Percentiles rank a stretch among this genome's conserved stretches.
Evolutionary conservation across 2,888 invertebrate species (phyloP).

Genomic region (Melanchra persicariae): DNA sequence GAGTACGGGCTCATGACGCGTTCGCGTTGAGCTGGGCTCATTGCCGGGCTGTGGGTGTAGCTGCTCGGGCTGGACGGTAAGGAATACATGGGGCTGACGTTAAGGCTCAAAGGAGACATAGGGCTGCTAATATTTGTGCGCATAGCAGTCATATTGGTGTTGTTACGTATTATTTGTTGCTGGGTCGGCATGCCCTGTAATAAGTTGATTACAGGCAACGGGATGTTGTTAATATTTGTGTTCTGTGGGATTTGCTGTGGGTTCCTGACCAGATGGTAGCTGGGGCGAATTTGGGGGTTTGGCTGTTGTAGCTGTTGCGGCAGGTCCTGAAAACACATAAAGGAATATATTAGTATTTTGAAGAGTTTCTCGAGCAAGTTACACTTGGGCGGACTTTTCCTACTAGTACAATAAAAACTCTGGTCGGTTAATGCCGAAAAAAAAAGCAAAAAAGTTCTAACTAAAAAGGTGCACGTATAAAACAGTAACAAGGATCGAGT

Average conservation of each 20-base stretch:
- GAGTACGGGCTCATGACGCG: slow-evolving; percentile 83
- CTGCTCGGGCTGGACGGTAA: slow-evolving; percentile 82
- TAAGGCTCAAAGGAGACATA: slow-evolving; percentile 84
- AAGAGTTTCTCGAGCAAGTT: neutral
- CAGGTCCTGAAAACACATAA: slow-evolving; percentile 80
- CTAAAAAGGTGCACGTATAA: slow-evolving; percentile 72
- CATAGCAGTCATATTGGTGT: slow-evolving; percentile 66
- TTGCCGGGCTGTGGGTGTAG: slow-evolving; percentile 83
- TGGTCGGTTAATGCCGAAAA: neutral
- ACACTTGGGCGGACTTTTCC: neutral
- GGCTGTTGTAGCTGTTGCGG: slow-evolving; percentile 72
- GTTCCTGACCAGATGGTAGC: slow-evolving; percentile 76
- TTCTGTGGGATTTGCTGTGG: slow-evolving; percentile 68
- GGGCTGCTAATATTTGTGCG: slow-evolving; percentile 71
- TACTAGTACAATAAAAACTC: neutral
- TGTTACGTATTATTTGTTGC: slow-evolving; percentile 71
- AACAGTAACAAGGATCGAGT: slow-evolving; percentile 61
- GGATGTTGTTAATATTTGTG: slow-evolving; percentile 71
- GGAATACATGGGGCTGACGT: slow-evolving; percentile 83
- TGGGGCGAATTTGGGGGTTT: slow-evolving; percentile 68
- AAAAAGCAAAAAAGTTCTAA: neutral
- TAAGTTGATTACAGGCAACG: slow-evolving; percentile 81
- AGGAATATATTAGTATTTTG: slow-evolving; percentile 55
- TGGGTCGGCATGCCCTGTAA: slow-evolving; percentile 75
- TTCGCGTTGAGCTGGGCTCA: slow-evolving; percentile 83